Base-by-base conservation (phyloP, 2,888 invertebrate species). In the Strigamia maritima region DNA sequence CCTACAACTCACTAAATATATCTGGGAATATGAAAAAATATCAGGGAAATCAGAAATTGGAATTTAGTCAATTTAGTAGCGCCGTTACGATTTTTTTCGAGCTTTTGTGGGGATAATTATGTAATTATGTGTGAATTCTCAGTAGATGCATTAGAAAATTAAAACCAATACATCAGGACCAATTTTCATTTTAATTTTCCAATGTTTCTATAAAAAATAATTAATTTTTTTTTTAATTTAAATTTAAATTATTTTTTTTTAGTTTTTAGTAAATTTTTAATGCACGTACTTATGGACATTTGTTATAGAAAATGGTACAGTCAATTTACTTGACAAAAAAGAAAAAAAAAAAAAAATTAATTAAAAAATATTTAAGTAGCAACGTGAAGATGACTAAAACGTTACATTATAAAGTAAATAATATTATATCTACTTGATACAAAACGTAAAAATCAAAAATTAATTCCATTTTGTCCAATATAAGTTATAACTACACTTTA, bases 271-370 rank as follows among this genome's bases (percentile, higher is more conserved):
- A 54, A 54, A 54, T 54, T 54, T 35, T 54, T 54, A 54, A 54
- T 54, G 54, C 54, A 54, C 54, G 54, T 54, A 54, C 54, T 54
- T 54, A 54, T 54, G 54, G 54, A 54, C 54, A 54, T 54, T 54
- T 54, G 54, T n/a, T 54, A 54, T 54, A 54, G 54, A 54, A 54
- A 54, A 54, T 54, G 54, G 16, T 54, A 54, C 54, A 54, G 16
- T n/a, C 8, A 54, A 54, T 8, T 54, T 54, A 19, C 7, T 16
- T 54, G 54, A 19, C 54, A 19, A 19, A 19, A 44, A 44, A 44
- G 16, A 54, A 19, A 16, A 49, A 8, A 54, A 54, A 7, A 2
- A 54, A 19, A 54, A 54, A 44, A 14, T 38, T 8, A 38, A 38
- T 8, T 38, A 8, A 38, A 38, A 38, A 38, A 38, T 44, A 44